These are phyloP conservation scores for Aramus guarauna DNA, from an alignment of 2,113 vertebrate genomes.

Conservation along the genomic window DNA sequence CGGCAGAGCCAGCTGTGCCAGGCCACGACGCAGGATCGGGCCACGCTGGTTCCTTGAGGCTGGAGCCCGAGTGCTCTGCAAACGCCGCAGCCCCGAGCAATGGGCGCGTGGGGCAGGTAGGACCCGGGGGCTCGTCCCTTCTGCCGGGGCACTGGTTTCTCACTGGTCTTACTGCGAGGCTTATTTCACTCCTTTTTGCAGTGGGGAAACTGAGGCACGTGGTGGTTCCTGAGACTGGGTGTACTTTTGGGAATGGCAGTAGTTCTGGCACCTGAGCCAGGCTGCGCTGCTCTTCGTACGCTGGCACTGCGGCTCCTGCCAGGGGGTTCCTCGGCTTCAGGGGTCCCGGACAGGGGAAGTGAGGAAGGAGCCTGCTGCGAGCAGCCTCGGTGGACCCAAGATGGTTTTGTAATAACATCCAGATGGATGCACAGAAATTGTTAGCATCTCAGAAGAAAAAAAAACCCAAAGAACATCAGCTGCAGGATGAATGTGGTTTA, in stretches of 20 bases:
- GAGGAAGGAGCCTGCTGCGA: slow-evolving; percentile 65
- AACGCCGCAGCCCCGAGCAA: rapidly evolving
- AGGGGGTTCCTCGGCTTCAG: slow-evolving; percentile 26
- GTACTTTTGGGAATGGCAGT: background rate
- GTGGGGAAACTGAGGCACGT: background rate
- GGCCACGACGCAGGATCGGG: background rate
- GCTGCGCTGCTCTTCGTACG: slow-evolving; percentile 55
- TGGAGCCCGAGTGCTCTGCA: background rate
- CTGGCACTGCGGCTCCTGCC: slow-evolving; percentile 46
- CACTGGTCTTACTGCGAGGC: background rate
- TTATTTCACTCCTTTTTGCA: background rate
- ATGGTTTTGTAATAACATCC: slow-evolving; percentile 72
- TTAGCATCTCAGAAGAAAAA: slow-evolving; percentile 46
- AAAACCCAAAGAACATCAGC: slow-evolving; percentile 6
- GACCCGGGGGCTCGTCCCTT: background rate
- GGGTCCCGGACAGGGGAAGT: slow-evolving; percentile 64
- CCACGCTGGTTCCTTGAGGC: background rate
- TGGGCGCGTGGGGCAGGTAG: background rate
- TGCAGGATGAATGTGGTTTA: slow-evolving; percentile 62
- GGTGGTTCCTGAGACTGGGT: background rate
- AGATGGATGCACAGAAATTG: slow-evolving; percentile 72
- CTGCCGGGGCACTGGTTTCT: background rate
- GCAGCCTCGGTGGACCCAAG: slow-evolving; percentile 62
- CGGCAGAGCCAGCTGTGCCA: background rate
- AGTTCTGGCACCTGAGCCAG: slow-evolving; percentile 35